Evolutionary conservation across 2,888 invertebrate species (phyloP), one percentile per base, ranked within the genome.

Genomic region (Tachystola acroxantha): DNA sequence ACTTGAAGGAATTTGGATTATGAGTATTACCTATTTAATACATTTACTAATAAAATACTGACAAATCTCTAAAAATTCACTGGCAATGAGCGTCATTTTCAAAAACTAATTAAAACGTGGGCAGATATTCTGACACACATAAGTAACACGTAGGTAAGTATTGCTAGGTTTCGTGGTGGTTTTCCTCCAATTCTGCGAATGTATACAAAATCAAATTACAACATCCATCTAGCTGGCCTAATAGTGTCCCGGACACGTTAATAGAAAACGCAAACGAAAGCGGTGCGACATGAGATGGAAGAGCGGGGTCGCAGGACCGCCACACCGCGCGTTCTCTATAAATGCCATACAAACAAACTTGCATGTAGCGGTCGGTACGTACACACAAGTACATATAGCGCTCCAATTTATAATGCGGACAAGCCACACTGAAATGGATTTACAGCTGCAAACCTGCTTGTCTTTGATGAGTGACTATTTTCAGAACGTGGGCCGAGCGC

Each of bases 391-490:
- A 57, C 59, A 27, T 27, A 27, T 57, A 66, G 67, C 64, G 71
- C 58, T 71, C 78, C 75, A 78, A 86, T 86, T 86, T 86, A 86
- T 85, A 86, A 82, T 74, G 72, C 81, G 76, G 80, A 82, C 81
- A 78, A 77, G 78, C 79, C 72, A 81, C 78, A 78, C 71, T 82
- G 84, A 86, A 84, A 81, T 81, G 82, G 85, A 85, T 86, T 86
- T 86, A 86, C 86, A 84, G 85, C 86, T 81, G 81, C 82, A 79
- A 82, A 79, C 80, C 80, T 85, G 80, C 72, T 80, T 78, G 84
- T 85, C 86, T 86, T 86, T 86, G 86, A 86, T 85, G 86, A 86
- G 79, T 76, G 78, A 78, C 77, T 86, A 86, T 86, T 85, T 86
- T 70, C 64, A 76, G 84, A 81, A 34, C 64, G 63, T 74, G 72